A percentile compares a stretch with the other conserved stretches of the same genome.
Conservation (phyloP, 2,113 vertebrate species). For the Festucalex cinctus region DNA sequence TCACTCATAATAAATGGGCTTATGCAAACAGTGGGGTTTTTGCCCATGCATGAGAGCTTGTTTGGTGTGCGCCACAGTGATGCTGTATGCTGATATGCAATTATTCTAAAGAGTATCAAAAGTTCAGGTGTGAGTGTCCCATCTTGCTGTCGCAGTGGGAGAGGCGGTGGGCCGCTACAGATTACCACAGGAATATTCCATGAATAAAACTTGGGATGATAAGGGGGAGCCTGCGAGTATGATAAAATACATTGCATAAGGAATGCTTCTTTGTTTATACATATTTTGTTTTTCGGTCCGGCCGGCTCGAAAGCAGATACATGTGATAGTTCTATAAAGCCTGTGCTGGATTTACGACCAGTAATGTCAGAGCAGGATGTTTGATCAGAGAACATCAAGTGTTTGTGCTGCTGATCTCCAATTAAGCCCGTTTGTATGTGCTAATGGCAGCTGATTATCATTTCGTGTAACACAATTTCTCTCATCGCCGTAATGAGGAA, state of each 20-base stretch:
- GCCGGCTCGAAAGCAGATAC: constrained; percentile 42
- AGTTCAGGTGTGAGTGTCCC: constrained; percentile 70
- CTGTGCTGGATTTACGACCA: constrained; percentile 42
- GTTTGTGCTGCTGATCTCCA: constrained; percentile 62
- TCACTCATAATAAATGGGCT: constrained; percentile 82
- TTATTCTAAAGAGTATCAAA: constrained; percentile 82
- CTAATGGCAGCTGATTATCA: constrained; percentile 78
- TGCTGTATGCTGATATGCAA: constrained; percentile 79
- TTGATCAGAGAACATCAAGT: constrained; percentile 69
- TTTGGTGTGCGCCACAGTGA: constrained; percentile 68
- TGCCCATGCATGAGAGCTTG: constrained; percentile 75
- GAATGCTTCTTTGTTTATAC: constrained; percentile 66
- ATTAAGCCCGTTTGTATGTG: constrained; percentile 74
- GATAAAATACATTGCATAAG: constrained; percentile 69
- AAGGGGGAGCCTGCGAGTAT: constrained; percentile 60
- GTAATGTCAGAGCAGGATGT: constrained; percentile 53
- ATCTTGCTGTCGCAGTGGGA: constrained; percentile 51
- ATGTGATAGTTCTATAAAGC: constrained; percentile 43
- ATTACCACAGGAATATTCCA: constrained; percentile 70
- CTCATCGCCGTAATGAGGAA: constrained; percentile 72
- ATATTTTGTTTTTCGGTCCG: constrained; percentile 59
- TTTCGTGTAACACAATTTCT: constrained; percentile 74
- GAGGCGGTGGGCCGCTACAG: constrained; percentile 56
- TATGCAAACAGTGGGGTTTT: constrained; percentile 76
- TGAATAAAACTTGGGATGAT: constrained; percentile 69